A percentile compares a stretch with the other conserved stretches of the same genome.
These are phyloP conservation scores for Caracal caracal DNA, from an alignment of 2,113 vertebrate genomes.

Conservation along the genomic window DNA sequence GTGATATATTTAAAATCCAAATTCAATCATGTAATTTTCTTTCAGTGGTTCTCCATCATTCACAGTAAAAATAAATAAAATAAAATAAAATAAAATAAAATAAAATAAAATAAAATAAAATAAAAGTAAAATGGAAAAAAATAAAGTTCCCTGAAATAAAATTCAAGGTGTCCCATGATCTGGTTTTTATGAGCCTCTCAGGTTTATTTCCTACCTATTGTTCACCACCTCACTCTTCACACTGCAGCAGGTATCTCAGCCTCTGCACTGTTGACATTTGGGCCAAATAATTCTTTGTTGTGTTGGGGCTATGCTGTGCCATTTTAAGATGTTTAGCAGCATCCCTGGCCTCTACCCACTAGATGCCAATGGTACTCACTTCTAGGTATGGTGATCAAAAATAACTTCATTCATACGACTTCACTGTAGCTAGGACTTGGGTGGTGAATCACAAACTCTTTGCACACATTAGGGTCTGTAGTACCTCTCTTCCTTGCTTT, in stretches of 20 bases:
- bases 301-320: not conserved
- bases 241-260: not conserved
- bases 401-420: not conserved
- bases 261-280: not conserved
- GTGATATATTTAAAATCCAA: conserved; percentile 2
- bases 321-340: not conserved
- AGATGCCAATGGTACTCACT: not conserved
- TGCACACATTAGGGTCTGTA: not conserved
- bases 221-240: not conserved
- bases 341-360: not conserved
- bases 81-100: not conserved
- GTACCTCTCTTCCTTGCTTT: not conserved
- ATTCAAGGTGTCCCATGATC: not conserved
- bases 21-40: not conserved
- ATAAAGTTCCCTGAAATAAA: not conserved
- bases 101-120: not conserved
- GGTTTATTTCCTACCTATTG: not conserved
- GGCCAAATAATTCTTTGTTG: not conserved
- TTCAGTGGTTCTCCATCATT: not conserved
- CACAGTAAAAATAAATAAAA: not conserved
- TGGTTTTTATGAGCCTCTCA: not conserved
- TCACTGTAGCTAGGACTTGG: not conserved
- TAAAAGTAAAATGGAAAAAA: not conserved
- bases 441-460: not conserved
- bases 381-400: not conserved